Evolutionary conservation across 1,140 invertebrate genomes (phyloP).

Genomic region (Neodiprion pinetum): DNA sequence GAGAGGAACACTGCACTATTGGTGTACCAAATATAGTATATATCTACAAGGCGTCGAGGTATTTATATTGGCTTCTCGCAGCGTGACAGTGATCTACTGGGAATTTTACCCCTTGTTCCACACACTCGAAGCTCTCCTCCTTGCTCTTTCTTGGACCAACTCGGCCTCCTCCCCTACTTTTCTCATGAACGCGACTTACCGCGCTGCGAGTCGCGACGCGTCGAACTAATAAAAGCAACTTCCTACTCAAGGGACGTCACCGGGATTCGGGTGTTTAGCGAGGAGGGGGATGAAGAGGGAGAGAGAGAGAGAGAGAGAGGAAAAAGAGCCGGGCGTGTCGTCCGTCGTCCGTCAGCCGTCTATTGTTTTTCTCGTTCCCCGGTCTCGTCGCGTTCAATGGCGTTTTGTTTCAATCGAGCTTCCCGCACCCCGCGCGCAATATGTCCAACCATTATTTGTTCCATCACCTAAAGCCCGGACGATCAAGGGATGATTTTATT

Average conservation of each 20-base stretch:
- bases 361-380: not conserved
- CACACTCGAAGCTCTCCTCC: constrained; percentile 52
- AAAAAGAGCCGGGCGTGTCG: constrained; percentile 22
- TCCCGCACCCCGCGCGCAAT: not conserved
- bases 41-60: constrained; percentile 52
- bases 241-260: constrained; percentile 8
- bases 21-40: constrained; percentile 22
- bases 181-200: not conserved
- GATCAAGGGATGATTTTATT: constrained; percentile 56
- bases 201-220: not conserved
- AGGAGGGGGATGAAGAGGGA: constrained; percentile 30
- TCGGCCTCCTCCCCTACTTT: not conserved
- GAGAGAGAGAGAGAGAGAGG: constrained; percentile 30
- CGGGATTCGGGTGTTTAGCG: constrained; percentile 16
- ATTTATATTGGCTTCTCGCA: constrained; percentile 62
- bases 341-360: not conserved
- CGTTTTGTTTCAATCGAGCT: not conserved
- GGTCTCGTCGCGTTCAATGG: not conserved
- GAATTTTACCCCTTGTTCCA: constrained; percentile 56
- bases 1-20: not conserved
- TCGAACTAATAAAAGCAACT: constrained; percentile 17
- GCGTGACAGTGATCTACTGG: constrained; percentile 61
- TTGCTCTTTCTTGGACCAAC: constrained; percentile 13
- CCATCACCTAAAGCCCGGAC: constrained; percentile 24
- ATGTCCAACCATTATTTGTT: not conserved